Evolutionary conservation across 2,888 invertebrate genomes (phyloP).

Genomic region (Venustoraphidia nigricollis): DNA sequence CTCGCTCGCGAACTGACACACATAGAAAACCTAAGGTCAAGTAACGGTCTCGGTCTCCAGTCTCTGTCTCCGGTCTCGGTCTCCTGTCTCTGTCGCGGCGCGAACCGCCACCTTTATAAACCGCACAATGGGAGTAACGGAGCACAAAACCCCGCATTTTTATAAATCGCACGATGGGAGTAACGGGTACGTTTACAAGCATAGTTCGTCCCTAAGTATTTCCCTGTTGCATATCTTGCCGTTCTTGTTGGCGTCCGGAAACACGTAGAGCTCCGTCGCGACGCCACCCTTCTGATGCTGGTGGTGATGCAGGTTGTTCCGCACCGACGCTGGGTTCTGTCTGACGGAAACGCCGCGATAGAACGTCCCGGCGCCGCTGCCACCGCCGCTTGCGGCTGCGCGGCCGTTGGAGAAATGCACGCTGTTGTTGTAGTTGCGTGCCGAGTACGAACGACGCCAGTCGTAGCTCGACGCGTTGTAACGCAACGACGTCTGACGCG

Average conservation of each 20-base stretch:
- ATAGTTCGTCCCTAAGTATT: too few species aligned
- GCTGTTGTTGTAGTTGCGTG: slow-evolving; percentile 1
- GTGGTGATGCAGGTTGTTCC: neutral
- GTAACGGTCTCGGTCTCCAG: too few species aligned
- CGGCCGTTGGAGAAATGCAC: neutral
- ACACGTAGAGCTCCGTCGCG: slow-evolving; percentile 11
- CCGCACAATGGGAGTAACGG: too few species aligned
- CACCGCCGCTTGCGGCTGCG: slow-evolving; percentile 12
- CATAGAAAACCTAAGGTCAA: too few species aligned
- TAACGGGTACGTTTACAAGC: too few species aligned
- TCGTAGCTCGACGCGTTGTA: slow-evolving; percentile 9
- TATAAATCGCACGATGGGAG: too few species aligned
- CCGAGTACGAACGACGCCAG: slow-evolving; percentile 10
- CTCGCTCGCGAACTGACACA: too few species aligned
- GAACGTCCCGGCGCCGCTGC: slow-evolving; percentile 16
- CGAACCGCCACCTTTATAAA: too few species aligned
- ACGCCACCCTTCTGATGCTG: neutral
- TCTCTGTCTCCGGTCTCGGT: too few species aligned
- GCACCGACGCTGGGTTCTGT: neutral
- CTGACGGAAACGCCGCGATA: slow-evolving; percentile 18
- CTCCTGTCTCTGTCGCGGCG: too few species aligned
- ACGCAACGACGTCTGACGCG: slow-evolving; percentile 7
- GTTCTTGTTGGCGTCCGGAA: slow-evolving; percentile 5
- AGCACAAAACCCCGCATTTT: too few species aligned
- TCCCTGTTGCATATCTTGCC: too few species aligned